Percentiles rank a stretch among this genome's conserved stretches.
Conservation (phyloP, 2,797 vertebrate genomes). For the Cirrhinus molitorella region DNA sequence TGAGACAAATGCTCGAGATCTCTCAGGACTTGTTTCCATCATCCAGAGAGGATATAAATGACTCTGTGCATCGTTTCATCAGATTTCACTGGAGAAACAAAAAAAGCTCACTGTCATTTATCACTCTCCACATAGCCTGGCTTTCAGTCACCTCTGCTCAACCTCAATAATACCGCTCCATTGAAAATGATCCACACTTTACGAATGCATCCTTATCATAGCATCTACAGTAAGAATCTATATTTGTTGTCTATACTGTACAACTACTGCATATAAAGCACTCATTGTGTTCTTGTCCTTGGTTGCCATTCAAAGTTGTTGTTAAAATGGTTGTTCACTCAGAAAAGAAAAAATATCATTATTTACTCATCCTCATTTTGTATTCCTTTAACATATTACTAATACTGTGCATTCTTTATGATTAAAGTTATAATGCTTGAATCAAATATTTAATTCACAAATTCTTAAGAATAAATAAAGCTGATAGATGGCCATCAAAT, state of each 20-base stretch:
- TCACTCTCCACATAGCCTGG: conserved; percentile 31
- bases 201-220: neutral
- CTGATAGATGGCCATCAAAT: neutral
- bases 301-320: too few species aligned
- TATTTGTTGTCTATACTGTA: neutral
- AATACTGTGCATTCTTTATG: neutral
- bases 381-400: neutral
- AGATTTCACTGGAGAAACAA: conserved; percentile 28
- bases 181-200: neutral
- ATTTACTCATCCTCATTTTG: neutral
- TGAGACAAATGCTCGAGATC: conserved; percentile 11
- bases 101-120: conserved; percentile 27
- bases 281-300: neutral
- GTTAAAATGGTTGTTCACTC: neutral
- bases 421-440: neutral
- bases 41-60: conserved; percentile 26
- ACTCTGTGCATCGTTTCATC: conserved; percentile 12
- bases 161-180: neutral
- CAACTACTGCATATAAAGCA: neutral
- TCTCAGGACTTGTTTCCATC: conserved; percentile 35
- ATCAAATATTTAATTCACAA: neutral
- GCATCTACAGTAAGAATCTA: neutral
- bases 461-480: neutral
- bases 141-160: conserved; percentile 31
- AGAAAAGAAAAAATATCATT: neutral